Evolutionary conservation across 2,113 vertebrate species (phyloP), one percentile per base, ranked within the genome.

Genomic region (Cebus imitator): DNA sequence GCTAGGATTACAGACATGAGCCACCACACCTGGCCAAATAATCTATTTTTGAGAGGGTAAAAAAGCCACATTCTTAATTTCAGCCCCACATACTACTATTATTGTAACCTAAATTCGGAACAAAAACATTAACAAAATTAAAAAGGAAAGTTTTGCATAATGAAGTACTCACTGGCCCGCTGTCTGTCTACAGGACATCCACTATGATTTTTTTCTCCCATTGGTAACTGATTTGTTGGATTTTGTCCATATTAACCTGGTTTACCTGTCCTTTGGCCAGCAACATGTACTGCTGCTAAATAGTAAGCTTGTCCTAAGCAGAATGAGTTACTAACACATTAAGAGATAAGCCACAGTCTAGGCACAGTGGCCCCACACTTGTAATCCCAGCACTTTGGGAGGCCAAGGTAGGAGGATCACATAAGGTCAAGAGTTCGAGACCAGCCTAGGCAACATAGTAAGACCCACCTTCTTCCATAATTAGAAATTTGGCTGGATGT

Each of bases 61-160:
- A 75, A 91, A 90, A 64, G 10, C 50, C 3, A 55, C 16, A 32
- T 84, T 35, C 32, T 79, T 35, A 92, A 64, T 48, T 80, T 90
- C 2, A 82, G 78, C 73, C 92, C 35, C 64, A 81, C 17, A 64
- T n/a, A 72, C 21, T 90, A 57, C 16, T 68, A 2, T 55, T 68
- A 2, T 55, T 91, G 12, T 92, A 70, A 92, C 35, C 87, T 93
- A 79, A 83, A 68, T 95, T 96, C 37, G 4, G n/a, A 94, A 70
- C 94, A 80, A 70, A 80, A 80, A 72, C 68, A 84, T 73, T 16
- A 66, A 55, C 72, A 87, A 79, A 90, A 70, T 52, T 48, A 78
- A 82, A 88, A 86, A 66, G 48, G 23, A 50, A 21, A 81, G 10
- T 75, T 96, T 86, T 92, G 0, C 18, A n/a, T 78, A 40, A 40